phyloP scores from a whole-genome alignment of 2,113 vertebrate genomes.

The Eurystomus gularis region DNA sequence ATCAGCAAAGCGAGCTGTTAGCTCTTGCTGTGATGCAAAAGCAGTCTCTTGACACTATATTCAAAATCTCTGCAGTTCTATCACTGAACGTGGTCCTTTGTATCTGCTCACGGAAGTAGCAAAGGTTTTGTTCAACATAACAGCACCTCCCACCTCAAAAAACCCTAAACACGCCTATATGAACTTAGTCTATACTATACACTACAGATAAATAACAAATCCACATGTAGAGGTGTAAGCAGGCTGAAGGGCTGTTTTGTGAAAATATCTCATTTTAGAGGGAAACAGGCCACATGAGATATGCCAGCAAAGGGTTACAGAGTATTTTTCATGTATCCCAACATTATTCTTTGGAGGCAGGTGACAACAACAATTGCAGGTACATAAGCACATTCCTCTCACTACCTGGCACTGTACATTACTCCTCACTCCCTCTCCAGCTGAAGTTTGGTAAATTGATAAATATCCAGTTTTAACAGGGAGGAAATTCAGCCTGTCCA shows the following conservation, averaged over 20 bases:
- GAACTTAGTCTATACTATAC: background rate
- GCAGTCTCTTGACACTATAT: background rate
- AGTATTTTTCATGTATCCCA: background rate
- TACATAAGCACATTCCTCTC: background rate
- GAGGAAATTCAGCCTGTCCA: background rate
- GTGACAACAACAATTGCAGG: rapidly evolving
- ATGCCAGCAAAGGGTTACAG: background rate
- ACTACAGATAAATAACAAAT: background rate
- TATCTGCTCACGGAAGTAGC: background rate
- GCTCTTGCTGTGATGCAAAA: background rate
- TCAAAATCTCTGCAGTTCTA: background rate
- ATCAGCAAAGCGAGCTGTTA: background rate
- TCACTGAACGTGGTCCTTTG: background rate
- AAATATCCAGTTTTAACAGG: rapidly evolving
- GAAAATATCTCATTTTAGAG: background rate
- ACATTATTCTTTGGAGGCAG: background rate
- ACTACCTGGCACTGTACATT: rapidly evolving
- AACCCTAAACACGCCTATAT: background rate
- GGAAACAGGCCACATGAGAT: background rate
- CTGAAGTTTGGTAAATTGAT: background rate
- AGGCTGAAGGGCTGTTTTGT: background rate
- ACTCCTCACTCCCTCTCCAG: background rate
- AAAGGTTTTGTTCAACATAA: background rate
- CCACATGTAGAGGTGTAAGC: background rate
- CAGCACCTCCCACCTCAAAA: background rate